These are phyloP conservation scores for Cyphomyrmex costatus DNA, from an alignment of 1,140 invertebrate genomes.

Conservation along the genomic window DNA sequence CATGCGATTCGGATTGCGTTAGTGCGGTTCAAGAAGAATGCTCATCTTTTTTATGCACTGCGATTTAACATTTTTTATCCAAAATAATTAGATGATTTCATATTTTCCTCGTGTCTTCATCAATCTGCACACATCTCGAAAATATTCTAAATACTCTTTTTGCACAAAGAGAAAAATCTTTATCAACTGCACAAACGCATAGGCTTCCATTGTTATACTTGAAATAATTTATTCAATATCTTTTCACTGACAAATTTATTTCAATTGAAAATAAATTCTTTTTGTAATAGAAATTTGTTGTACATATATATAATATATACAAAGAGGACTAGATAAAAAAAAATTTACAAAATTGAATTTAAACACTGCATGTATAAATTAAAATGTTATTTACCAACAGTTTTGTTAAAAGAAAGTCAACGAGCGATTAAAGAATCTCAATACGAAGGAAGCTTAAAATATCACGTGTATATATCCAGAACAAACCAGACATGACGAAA, in stretches of 20 bases:
- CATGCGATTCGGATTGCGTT: constrained; percentile 71
- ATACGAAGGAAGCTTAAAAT: not conserved
- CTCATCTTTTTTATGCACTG: not conserved
- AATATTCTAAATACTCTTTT: not conserved
- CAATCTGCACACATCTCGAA: not conserved
- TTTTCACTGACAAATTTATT: not conserved
- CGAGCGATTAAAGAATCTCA: not conserved
- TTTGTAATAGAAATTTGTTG: not conserved
- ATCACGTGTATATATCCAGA: not conserved
- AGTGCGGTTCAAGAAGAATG: constrained; percentile 20
- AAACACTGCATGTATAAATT: not conserved
- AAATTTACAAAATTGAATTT: not conserved
- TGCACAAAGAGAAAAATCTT: not conserved
- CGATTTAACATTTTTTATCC: not conserved
- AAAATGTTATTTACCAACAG: not conserved
- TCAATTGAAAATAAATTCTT: not conserved
- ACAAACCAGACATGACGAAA: not conserved
- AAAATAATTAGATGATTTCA: not conserved
- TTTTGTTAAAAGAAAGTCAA: not conserved
- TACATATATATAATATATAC: not conserved
- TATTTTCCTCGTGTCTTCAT: not conserved
- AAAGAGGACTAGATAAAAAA: not conserved
- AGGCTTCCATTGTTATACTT: not conserved
- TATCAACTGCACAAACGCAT: not conserved
- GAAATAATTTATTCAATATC: not conserved